Evolutionary conservation across 2,888 invertebrate species (phyloP).

Genomic region (Deilephila porcellus): DNA sequence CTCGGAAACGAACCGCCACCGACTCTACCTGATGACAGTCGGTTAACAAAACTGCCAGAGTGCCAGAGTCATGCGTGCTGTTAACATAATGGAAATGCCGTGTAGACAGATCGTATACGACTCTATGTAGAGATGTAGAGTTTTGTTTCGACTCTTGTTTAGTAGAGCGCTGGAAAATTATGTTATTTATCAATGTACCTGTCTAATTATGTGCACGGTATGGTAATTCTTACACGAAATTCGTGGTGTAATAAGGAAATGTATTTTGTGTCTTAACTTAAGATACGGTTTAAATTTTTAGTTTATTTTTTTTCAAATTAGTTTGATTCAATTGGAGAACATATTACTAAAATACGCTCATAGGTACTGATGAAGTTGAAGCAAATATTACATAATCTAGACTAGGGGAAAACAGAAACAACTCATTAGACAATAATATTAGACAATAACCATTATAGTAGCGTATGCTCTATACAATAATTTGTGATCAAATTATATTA

Average conservation of each 20-base stretch:
- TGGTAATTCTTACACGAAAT: background rate
- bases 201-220: background rate
- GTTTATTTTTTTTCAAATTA: too few relatives aligned
- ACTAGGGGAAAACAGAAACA: too few relatives aligned
- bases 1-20: constrained; percentile 16
- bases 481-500: too few relatives aligned
- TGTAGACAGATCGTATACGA: constrained; percentile 9
- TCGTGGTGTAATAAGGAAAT: background rate
- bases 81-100: background rate
- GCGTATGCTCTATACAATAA: too few relatives aligned
- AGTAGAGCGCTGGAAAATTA: background rate
- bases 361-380: too few relatives aligned
- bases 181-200: background rate
- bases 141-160: background rate
- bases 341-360: too few relatives aligned
- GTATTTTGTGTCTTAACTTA: background rate
- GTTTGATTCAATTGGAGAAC: too few relatives aligned
- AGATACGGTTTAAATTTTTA: too few relatives aligned
- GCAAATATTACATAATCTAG: too few relatives aligned
- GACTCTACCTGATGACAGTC: background rate
- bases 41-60: constrained; percentile 14
- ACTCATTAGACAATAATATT: too few relatives aligned
- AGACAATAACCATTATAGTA: too few relatives aligned
- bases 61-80: background rate
- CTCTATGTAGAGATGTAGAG: constrained; percentile 2